Base-by-base conservation (phyloP, 2,113 vertebrate species). In the Corythaeola cristata region DNA sequence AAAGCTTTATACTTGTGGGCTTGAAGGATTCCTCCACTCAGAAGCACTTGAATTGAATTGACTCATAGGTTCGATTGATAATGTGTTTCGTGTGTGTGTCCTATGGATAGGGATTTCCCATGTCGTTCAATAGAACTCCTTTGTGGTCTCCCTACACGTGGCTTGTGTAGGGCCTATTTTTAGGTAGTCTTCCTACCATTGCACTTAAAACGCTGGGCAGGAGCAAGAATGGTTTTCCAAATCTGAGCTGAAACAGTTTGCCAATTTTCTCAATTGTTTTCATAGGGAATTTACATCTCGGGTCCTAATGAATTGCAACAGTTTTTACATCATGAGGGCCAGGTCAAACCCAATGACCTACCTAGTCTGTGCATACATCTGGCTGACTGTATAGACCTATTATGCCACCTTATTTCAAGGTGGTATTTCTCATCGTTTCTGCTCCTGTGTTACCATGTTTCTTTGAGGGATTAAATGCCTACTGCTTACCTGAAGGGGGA, bases 141-240 rank as follows among this genome's bases (percentile, higher is more conserved):
- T 37, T 28, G 21, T 68, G 44, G 5, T 75, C 27, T 78, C 95
- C 55, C 56, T 76, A 33, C 0, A 0, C 0, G 0, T 11, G 5
- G 6, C 13, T 55, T 66, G 5, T 47, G 9, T 56, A 68, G 67
- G 15, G 16, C 32, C 26, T 64, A 1, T 56, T 75, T 88, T 64
- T 45, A 23, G 7, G 11, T 62, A 66, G 7, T 60, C 12, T 63
- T 75, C 32, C 20, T 60, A 30, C 28, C 10, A 33, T 3, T 58
- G 15, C 2, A 1, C 15, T 75, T 88, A 33, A 86, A 78, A 85
- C 16, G 50, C 35, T 24, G 33, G 26, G n/a, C 12, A 82, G 66
- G 75, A 75, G 39, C 5, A 35, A 60, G 33, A 72, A 8, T 19
- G 1, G 3, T 18, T 87, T 72, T 77, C 53, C 18, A 85, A 76